A percentile compares a stretch with the other conserved stretches of the same genome.
Evolutionary conservation across 2,113 vertebrate species (phyloP).

Genomic region (Seriola aureovittata): DNA sequence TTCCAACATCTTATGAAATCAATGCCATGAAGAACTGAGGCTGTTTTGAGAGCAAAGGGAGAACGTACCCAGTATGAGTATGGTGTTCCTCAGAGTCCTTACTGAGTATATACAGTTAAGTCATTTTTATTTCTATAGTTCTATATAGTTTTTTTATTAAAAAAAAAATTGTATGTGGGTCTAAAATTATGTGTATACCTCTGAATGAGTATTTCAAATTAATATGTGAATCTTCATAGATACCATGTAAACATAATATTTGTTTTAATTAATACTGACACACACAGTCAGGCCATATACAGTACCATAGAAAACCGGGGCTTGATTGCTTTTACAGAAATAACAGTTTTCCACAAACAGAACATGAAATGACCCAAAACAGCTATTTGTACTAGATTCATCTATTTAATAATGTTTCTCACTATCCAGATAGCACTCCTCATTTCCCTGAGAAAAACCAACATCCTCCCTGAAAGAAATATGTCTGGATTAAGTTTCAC

Average conservation of each 20-base stretch:
- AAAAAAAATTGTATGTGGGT: not conserved
- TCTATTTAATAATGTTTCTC: not conserved
- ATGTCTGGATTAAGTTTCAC: constrained; percentile 19
- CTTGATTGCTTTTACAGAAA: not conserved
- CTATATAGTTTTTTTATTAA: not conserved
- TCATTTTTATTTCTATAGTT: not conserved
- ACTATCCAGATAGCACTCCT: not conserved
- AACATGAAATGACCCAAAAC: not conserved
- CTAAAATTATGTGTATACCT: not conserved
- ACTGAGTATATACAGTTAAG: not conserved
- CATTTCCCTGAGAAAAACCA: not conserved
- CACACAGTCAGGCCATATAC: not conserved
- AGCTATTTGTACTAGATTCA: not conserved
- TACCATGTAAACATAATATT: not conserved
- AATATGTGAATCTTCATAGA: not conserved
- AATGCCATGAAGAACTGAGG: not conserved
- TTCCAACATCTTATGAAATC: not conserved
- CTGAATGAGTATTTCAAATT: not conserved
- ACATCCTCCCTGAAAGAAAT: not conserved
- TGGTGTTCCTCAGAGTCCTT: not conserved
- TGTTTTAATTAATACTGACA: not conserved
- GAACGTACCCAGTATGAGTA: not conserved
- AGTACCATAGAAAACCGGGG: not conserved
- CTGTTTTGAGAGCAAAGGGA: not conserved
- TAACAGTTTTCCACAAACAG: not conserved